These are phyloP conservation scores for Remorina albescens DNA, from an alignment of 2,797 vertebrate species.

Conservation along the genomic window DNA sequence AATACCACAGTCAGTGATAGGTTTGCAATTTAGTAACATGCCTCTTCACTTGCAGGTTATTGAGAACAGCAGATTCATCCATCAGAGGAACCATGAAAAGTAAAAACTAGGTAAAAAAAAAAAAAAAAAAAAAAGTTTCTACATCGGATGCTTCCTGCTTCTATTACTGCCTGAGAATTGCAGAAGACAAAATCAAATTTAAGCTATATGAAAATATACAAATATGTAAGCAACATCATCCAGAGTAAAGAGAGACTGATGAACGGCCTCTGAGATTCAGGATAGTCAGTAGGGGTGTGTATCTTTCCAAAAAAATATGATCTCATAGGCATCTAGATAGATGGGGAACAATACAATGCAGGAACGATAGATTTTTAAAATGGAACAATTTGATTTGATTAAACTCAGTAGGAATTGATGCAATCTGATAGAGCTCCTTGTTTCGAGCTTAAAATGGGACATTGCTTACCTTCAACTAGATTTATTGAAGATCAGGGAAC, in stretches of 20 bases:
- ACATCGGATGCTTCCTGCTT: constrained; percentile 22
- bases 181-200: constrained; percentile 8
- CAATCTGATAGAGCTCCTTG: too few species aligned
- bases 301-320: too few species aligned
- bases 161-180: constrained; percentile 27
- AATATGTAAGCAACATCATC: neutral
- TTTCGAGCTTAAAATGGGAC: too few species aligned
- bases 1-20: constrained; percentile 10
- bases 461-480: too few species aligned
- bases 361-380: too few species aligned
- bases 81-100: constrained; percentile 2
- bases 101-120: constrained; percentile 1
- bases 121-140: constrained; percentile 10
- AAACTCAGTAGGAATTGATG: too few species aligned
- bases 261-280: neutral
- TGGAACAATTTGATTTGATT: too few species aligned
- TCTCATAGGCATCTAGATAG: too few species aligned
- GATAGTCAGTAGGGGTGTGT: too few species aligned
- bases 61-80: constrained; percentile 28
- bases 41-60: constrained; percentile 23
- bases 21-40: neutral
- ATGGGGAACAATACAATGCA: too few species aligned
- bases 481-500: too few species aligned
- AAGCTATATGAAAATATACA: too few species aligned
- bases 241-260: neutral